phyloP scores from a whole-genome alignment of 2,797 vertebrate species.

The Eutrigla gurnardus region DNA sequence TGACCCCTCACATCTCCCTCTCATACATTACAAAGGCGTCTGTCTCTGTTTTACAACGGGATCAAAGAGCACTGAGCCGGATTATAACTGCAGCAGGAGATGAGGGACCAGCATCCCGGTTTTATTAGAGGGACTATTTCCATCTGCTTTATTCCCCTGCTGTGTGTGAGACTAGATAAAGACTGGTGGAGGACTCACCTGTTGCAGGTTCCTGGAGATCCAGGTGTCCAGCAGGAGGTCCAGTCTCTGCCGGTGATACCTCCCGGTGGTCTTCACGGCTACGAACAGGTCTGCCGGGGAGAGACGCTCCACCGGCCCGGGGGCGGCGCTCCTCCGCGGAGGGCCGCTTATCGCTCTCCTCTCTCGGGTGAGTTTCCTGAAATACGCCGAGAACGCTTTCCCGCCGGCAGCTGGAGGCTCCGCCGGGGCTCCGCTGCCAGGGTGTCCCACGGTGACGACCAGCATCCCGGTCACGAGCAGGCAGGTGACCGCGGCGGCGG shows the following conservation, averaged over 20 bases:
- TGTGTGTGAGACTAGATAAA: no score
- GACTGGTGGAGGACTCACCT: conserved; percentile 75
- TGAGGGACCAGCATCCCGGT: conserved; percentile 4
- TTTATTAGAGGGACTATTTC: neutral
- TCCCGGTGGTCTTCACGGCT: conserved; percentile 92
- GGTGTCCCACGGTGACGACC: conserved; percentile 69
- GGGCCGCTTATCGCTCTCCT: conserved; percentile 69
- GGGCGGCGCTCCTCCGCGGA: conserved; percentile 47
- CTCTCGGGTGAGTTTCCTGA: conserved; percentile 84
- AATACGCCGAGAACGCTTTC: conserved; percentile 85
- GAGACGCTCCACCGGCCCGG: conserved; percentile 80
- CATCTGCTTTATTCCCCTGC: neutral
- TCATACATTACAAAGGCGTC: conserved; percentile 63
- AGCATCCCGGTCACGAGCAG: conserved; percentile 83
- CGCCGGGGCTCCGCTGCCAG: conserved; percentile 31
- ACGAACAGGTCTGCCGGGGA: conserved; percentile 88
- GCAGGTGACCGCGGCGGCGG: conserved; percentile 84
- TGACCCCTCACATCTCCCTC: conserved; percentile 43
- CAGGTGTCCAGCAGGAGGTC: conserved; percentile 93
- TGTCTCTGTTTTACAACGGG: conserved; percentile 49
- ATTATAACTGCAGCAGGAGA: conserved; percentile 26
- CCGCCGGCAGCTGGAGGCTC: conserved; percentile 7
- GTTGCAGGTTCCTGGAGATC: conserved; percentile 89
- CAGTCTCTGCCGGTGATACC: conserved; percentile 89
- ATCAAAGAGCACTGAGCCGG: conserved; percentile 46